These are phyloP conservation scores for Eidolon dupreanum DNA, from an alignment of 2,797 vertebrate species.

Conservation along the genomic window DNA sequence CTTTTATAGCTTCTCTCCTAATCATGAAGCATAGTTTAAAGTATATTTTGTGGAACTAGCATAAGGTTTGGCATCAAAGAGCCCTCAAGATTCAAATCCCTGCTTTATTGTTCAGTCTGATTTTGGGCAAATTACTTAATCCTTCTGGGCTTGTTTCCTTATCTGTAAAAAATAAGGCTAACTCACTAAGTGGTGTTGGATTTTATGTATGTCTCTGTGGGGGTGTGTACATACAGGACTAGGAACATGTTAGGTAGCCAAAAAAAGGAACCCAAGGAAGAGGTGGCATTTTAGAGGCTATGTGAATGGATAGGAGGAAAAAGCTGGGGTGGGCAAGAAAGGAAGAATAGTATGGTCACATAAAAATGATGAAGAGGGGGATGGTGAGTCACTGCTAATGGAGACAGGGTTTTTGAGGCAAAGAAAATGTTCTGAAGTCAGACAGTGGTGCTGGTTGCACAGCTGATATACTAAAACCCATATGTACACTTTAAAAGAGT, in stretches of 20 bases:
- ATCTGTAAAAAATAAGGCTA: neutral
- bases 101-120: neutral
- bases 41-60: neutral
- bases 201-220: fast-evolving
- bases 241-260: neutral
- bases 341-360: neutral
- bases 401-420: neutral
- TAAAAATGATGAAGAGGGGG: neutral
- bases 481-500: neutral
- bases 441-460: neutral
- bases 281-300: neutral
- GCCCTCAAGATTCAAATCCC: neutral
- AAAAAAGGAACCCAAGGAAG: neutral
- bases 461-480: neutral
- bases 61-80: neutral
- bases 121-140: neutral
- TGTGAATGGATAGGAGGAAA: neutral
- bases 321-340: neutral
- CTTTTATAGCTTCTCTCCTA: neutral
- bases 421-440: neutral
- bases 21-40: neutral
- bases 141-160: neutral
- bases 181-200: too few relatives aligned
- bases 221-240: neutral
- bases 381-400: neutral